Base-by-base conservation (phyloP, 92 coral and sea anemone genomes). In the Montipora capitata region DNA sequence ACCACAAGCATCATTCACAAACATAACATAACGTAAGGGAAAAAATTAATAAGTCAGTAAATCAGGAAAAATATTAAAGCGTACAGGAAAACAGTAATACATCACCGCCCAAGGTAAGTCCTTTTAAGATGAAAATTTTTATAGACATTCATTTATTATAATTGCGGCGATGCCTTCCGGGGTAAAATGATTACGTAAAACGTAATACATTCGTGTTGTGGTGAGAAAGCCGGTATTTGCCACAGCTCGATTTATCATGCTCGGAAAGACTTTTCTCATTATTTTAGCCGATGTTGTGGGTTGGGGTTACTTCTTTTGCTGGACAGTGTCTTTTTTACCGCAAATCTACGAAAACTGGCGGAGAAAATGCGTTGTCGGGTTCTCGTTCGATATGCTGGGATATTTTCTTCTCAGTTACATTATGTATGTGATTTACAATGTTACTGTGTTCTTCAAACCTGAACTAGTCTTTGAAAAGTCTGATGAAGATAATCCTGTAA, bases 271-370 rank as follows among this genome's bases (percentile, higher is more conserved):
- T 1, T 57, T 68, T 17, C 94, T 95, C 8, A 48, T 4, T 12
- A 67, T 93, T 5, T 10, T 91, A 40, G 98, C 98, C 62, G 93
- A 91, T 81, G 78, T 88, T 0, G 96, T 93, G 38, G 98, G 98
- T 27, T 95, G 98, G 98, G 96, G 98, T 0, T 95, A 95, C 88
- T 95, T 95, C 80, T 66, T 93, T 10, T 92, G 93, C 18, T 95
- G 98, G 98, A 93, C 94, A 10, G 88, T 93, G 51, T 95, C 98
- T 12, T 95, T 95, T 85, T 75, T 83, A 52, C 98, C 98, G 0
- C 98, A 95, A 82, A 95, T 95, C 18, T 95, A 93, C 78, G 98
- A 95, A 52, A 95, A 95, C 92, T 95, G 91, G 96, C 89, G 95
- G 40, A 93, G 98, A 7, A 95, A 85, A 76, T 84, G 98, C 45